Evolutionary conservation across 1,140 invertebrate genomes (phyloP).

Genomic region (Listronotus oregonensis): DNA sequence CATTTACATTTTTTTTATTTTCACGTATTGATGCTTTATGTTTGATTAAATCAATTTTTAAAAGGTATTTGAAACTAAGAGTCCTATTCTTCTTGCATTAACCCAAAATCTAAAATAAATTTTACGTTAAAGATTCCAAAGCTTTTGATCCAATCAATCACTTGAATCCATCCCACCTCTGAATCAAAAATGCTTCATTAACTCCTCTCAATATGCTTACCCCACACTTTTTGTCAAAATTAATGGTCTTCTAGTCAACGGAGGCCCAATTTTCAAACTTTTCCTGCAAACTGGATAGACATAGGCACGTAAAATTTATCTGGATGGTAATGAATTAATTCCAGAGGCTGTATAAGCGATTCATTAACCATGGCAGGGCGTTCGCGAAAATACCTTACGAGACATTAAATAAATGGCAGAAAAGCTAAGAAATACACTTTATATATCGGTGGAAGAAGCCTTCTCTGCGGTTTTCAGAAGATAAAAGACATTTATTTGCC

Average conservation of each 20-base stretch:
- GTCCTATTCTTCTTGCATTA: too few species aligned
- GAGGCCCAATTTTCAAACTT: slow-evolving; percentile 23
- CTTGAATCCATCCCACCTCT: too few species aligned
- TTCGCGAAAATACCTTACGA: slow-evolving; percentile 35
- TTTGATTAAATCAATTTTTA: too few species aligned
- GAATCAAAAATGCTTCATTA: too few species aligned
- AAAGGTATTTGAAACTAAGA: too few species aligned
- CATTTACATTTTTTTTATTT: too few species aligned
- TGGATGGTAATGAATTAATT: slow-evolving; percentile 38
- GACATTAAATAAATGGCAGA: slow-evolving; percentile 37
- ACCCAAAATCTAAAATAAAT: too few species aligned
- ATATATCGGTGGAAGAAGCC: slow-evolving; percentile 30
- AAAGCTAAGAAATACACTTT: slow-evolving; percentile 37
- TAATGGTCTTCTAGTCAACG: slow-evolving; percentile 25
- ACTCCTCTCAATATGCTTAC: slow-evolving; percentile 7
- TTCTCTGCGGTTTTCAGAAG: slow-evolving; percentile 28
- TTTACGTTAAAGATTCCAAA: too few species aligned
- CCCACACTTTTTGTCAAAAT: slow-evolving; percentile 27
- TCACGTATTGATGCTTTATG: too few species aligned
- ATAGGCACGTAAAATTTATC: slow-evolving; percentile 33
- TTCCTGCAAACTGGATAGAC: slow-evolving; percentile 7
- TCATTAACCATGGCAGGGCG: slow-evolving; percentile 29
- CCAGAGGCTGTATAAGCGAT: slow-evolving; percentile 21
- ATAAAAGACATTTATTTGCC: slow-evolving; percentile 30
- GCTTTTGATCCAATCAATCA: too few species aligned